Conservation (phyloP, 1,140 invertebrate species). For the Drosophila lacteicornis region DNA sequence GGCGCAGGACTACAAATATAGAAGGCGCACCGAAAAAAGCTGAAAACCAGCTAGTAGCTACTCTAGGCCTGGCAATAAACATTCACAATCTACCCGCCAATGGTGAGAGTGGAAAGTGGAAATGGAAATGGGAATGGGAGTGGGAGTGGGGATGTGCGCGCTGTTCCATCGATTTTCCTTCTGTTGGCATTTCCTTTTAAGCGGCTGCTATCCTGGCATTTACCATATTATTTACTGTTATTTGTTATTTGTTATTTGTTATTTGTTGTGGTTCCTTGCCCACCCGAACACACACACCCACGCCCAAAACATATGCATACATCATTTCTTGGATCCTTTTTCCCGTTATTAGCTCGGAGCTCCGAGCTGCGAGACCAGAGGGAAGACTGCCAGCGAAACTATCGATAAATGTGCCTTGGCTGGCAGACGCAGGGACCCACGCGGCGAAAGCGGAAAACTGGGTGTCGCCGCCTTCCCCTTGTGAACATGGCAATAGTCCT, state of each 20-base stretch:
- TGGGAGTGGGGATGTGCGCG: constrained; percentile 37
- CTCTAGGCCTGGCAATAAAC: constrained; percentile 64
- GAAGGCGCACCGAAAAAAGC: constrained; percentile 2
- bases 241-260: constrained; percentile 72
- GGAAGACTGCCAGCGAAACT: constrained; percentile 22
- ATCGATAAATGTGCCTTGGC: constrained; percentile 56
- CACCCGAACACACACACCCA: constrained; percentile 7
- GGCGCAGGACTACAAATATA: constrained; percentile 23
- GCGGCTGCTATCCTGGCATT: constrained; percentile 59
- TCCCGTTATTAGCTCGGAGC: constrained; percentile 55
- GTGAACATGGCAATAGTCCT: constrained; percentile 47
- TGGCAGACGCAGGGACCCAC: constrained; percentile 15
- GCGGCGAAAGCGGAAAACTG: constrained; percentile 1
- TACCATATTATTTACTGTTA: constrained; percentile 73
- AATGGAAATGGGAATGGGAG: constrained; percentile 24
- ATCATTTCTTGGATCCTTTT: constrained; percentile 40
- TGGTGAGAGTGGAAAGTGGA: constrained; percentile 45
- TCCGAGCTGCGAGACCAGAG: neutral
- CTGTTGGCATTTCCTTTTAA: constrained; percentile 42
- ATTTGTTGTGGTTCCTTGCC: constrained; percentile 62
- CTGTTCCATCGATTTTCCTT: constrained; percentile 70
- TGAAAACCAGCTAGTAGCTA: constrained; percentile 27
- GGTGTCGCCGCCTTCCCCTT: neutral
- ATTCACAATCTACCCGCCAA: constrained; percentile 36
- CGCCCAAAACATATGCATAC: constrained; percentile 46